Base-by-base conservation (phyloP, 2,888 invertebrate species). In the Drosophila gaucha region DNA sequence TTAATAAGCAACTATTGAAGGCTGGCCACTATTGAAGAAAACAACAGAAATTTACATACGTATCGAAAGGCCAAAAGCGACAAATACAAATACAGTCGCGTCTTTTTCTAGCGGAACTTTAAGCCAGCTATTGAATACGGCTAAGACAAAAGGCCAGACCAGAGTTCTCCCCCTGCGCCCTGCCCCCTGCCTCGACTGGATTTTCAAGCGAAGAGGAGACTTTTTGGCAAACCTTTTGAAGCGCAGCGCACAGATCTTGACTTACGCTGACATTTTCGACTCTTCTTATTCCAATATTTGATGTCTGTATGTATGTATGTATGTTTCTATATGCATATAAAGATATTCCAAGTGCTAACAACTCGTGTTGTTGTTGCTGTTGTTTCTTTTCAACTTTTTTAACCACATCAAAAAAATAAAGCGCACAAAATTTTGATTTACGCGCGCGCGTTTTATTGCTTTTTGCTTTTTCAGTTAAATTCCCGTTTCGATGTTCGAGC, bases 201-300 rank as follows among this genome's bases (percentile, higher is more conserved):
- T 39, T 22, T 60, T 33, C 24, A 24, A 24, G 20, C 36, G 35
- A 31, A 31, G 49, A 26, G n/a, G n/a, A 46, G 46, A 20, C 8
- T 31, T 59, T 51, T 46, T 47, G 51, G 55, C 66, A 38, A 59
- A 57, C 10, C 58, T 55, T 38, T 44, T 39, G 30, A 50, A 33
- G 41, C 51, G 35, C 44, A 24, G 30, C 41, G 31, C 18, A 28
- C 43, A 6, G 6, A 16, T 1, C 14, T 38, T 30, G 46, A 73
- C 72, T 73, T 68, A 73, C 72, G 65, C 59, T 54, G 65, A 73
- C 72, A 73, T 73, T 59, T 56, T 10, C 44, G 14, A 72, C 18
- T 28, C 43, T 28, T 33, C 56, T 44, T 30, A 59, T 38, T 56
- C 56, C 44, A 39, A 30, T 55, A 26, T 31, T 46, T 46, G 18